Evolutionary conservation across 1,140 invertebrate genomes (phyloP), one percentile per base, ranked within the genome.

Genomic region (Caenorhabditis briggsae): DNA sequence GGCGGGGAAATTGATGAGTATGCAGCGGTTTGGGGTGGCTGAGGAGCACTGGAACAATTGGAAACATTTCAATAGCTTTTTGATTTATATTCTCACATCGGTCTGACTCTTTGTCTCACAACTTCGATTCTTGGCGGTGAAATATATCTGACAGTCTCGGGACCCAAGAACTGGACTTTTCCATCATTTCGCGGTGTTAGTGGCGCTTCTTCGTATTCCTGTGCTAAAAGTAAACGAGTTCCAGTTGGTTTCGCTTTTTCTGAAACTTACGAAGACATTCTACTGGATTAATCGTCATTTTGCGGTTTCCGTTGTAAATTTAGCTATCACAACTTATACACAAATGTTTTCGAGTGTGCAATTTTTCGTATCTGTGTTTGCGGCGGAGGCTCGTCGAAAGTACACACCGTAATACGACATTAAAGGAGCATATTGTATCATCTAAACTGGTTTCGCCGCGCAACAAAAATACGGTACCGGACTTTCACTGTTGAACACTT

Each of bases 211-310:
- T 46, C 64, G 41, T 70, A 61, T 61, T 61, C 23, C 11, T 61
- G 59, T 61, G 23, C 64, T 70, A 5, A 43, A 70, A 46, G 43
- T 43, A 11, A 11, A 6, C 8, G 25, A 25, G 12, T 33, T 25
- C 6, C 14, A 61, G 18, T 5, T 14, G n/a, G 18, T 25, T 23
- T 25, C 9, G 25, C 6, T 25, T 61, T 25, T 25, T 25, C 8
- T 20, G 7, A 5, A 64, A 43, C 41, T 70, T 70, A 70, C 64
- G 16, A n/a, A 18, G 14, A n/a, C 43, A 70, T 18, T 70, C 64
- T 43, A 41, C 43, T n/a, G 64, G 64, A 46, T 70, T 70, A 43
- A 70, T 70, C 8, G 64, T 70, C 64, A 70, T 70, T 70, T 70
- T 43, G 11, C 8, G 33, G 5, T 70, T 46, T 50, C 16, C 50